Conservation (phyloP, 2,797 vertebrate genomes). For the Anisognathus igniventris region DNA sequence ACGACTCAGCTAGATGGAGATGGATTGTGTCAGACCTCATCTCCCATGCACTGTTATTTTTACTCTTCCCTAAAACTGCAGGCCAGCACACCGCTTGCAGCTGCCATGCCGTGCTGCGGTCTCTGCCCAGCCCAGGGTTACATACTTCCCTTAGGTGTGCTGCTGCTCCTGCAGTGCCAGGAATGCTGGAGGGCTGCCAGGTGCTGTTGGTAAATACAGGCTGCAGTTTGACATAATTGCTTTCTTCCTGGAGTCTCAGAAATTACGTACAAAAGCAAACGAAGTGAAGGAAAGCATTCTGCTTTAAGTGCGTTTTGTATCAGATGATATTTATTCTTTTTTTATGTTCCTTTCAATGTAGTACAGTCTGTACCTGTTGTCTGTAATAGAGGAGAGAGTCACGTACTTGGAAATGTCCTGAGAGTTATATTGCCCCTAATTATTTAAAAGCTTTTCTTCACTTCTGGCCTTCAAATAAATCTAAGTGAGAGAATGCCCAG, state of each 20-base stretch:
- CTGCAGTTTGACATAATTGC: slow-evolving; percentile 25
- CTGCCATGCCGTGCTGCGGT: slow-evolving; percentile 26
- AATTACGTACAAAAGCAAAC: background rate
- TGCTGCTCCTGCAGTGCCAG: slow-evolving; percentile 42
- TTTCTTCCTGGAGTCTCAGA: slow-evolving; percentile 43
- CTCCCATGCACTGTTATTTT: slow-evolving; percentile 1
- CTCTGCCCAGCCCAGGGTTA: slow-evolving; percentile 46
- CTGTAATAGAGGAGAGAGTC: background rate
- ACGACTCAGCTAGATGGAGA: background rate
- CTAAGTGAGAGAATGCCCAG: background rate
- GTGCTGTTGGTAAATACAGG: slow-evolving; percentile 57
- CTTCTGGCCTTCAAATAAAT: background rate
- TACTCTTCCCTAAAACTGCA: background rate
- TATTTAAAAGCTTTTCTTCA: background rate
- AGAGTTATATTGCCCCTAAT: background rate
- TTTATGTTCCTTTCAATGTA: background rate
- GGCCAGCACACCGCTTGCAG: background rate
- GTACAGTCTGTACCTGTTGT: background rate
- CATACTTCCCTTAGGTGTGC: slow-evolving; percentile 69
- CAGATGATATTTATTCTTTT: background rate
- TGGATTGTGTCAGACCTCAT: background rate
- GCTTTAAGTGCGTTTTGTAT: background rate
- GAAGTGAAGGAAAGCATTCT: background rate
- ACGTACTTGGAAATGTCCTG: background rate
- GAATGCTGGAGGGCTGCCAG: slow-evolving; percentile 70